phyloP scores from a whole-genome alignment of 2,888 invertebrate species.

The Cheilosia grossa region DNA sequence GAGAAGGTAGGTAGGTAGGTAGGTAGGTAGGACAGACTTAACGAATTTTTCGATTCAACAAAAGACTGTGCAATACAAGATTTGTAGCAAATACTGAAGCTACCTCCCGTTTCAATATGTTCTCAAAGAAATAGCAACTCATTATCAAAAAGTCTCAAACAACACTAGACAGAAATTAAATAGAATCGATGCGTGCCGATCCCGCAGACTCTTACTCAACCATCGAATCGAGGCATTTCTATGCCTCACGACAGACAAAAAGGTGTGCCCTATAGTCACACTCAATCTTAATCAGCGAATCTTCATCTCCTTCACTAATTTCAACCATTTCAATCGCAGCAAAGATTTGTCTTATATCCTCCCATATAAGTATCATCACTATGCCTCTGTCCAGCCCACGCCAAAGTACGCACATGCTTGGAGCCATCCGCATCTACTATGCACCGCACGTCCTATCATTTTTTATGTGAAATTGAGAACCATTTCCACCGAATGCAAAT shows the following conservation, averaged over 20 bases:
- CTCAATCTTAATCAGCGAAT: constrained; percentile 59
- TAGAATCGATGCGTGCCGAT: constrained; percentile 8
- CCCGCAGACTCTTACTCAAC: constrained; percentile 27
- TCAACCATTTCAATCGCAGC: constrained; percentile 57
- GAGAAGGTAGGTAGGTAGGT: too few species aligned
- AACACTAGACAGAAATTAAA: neutral
- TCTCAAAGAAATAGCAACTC: too few species aligned
- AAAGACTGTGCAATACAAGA: too few species aligned
- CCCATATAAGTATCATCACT: constrained; percentile 66
- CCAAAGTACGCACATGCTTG: constrained; percentile 20
- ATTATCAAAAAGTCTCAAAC: neutral
- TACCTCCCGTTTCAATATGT: too few species aligned
- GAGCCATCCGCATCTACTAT: constrained; percentile 56
- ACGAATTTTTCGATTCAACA: too few species aligned
- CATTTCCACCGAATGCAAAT: constrained; percentile 54
- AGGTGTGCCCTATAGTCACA: constrained; percentile 59
- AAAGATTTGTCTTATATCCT: constrained; percentile 69
- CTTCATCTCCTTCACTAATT: constrained; percentile 67
- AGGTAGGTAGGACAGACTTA: too few species aligned
- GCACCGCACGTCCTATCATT: constrained; percentile 67
- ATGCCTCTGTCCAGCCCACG: constrained; percentile 54
- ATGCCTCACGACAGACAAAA: constrained; percentile 14
- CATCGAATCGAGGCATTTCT: constrained; percentile 1
- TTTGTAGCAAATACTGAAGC: too few species aligned
- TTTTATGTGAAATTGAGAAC: constrained; percentile 56